Evolutionary conservation across 2,888 invertebrate species (phyloP), one percentile per base, ranked within the genome.

Genomic region (Notodonta dromedarius): DNA sequence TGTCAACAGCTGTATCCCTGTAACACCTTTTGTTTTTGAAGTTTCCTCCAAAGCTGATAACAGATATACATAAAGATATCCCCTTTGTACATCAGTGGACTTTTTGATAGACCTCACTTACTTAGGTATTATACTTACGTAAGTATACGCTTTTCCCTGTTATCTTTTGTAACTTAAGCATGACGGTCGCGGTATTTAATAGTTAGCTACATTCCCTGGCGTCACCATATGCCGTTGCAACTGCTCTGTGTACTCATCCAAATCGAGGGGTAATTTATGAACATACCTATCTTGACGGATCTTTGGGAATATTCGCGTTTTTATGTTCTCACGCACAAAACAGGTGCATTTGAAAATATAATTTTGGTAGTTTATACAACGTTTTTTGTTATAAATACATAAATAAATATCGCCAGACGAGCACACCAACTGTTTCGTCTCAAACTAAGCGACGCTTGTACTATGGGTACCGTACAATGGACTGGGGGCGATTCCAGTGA

Each of bases 161-260:
- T 51, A 16, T 51, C 24, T 9, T 51, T 3, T 9, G 16, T 51
- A 51, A n/a, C n/a, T 16, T 40, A n/a, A 11, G 35, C 35, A 42
- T 11, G 39, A 16, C 14, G 46, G 5, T 13, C 40, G 39, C 46
- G 14, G 8, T 14, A 9, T 32, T 48, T 2, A n/a, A 12, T 40
- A 8, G 42, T 42, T 42, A 13, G 52, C 54, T 12, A 16, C n/a
- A 52, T 48, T 24, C 24, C 24, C 24, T 5, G n/a, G 52, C 42
- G n/a, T 16, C 14, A 58, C 74, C 74, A 70, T 72, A 75, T 76
- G 76, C 58, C 67, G 40, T 55, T 2, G 50, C 76, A 74, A 74
- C 74, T 70, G 77, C 65, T 66, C 35, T 12, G 54, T 35, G 62
- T 71, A 60, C 61, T 71, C 76, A 68, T 61, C 68, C 77, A 66